Evolutionary conservation across 2,797 vertebrate genomes (phyloP).

Genomic region (Dipus sagitta): DNA sequence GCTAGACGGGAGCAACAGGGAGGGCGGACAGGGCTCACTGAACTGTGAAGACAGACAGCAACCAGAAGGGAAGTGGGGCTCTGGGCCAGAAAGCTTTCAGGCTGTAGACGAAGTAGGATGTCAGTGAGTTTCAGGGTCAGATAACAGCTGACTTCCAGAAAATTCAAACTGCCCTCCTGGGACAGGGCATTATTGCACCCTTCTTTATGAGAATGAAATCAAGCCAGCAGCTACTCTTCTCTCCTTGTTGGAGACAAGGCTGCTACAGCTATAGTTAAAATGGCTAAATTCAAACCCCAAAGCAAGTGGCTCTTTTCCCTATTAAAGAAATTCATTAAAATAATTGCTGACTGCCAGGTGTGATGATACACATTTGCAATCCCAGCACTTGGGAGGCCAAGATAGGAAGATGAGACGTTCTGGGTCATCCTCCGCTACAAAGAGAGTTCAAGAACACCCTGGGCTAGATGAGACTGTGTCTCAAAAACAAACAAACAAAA

Average conservation of each 20-base stretch:
- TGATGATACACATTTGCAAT: background rate
- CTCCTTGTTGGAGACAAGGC: background rate
- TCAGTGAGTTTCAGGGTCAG: background rate
- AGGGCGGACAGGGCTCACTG: background rate
- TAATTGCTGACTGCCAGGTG: background rate
- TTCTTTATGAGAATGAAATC: background rate
- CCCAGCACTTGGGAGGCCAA: background rate
- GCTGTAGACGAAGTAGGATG: background rate
- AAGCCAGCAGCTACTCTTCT: background rate
- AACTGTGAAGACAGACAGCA: slow-evolving; percentile 36
- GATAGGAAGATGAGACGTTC: background rate
- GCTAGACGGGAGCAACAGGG: background rate
- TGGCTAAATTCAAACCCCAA: slow-evolving; percentile 11
- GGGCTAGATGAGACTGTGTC: background rate
- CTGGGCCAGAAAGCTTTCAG: background rate
- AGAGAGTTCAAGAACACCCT: background rate
- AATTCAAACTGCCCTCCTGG: background rate
- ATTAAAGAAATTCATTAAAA: slow-evolving; percentile 9
- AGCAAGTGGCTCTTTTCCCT: background rate
- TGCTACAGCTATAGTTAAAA: background rate
- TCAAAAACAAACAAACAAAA: background rate
- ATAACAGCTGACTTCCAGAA: background rate
- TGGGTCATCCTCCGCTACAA: background rate
- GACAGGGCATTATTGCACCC: background rate
- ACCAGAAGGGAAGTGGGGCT: background rate